Conservation (phyloP, 2,797 vertebrate genomes). For the Gephyroberyx darwinii region DNA sequence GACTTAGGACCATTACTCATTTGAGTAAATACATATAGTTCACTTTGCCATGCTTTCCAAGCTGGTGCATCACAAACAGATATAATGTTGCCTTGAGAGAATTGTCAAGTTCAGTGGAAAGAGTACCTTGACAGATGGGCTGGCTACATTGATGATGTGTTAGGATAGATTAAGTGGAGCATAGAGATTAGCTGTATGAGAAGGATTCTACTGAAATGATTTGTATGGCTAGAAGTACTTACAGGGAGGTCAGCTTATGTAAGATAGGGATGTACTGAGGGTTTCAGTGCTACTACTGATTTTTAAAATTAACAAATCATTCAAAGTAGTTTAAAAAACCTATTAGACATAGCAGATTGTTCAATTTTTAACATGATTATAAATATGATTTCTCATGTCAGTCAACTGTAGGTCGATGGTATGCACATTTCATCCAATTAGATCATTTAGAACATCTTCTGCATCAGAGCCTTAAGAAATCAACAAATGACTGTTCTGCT, state of each 20-base stretch:
- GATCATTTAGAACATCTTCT: not conserved
- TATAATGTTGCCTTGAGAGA: constrained; percentile 67
- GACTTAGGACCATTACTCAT: constrained; percentile 55
- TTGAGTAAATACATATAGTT: constrained; percentile 55
- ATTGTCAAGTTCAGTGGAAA: constrained; percentile 63
- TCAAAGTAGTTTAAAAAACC: constrained; percentile 1
- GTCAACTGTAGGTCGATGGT: not conserved
- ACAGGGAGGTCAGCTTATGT: constrained; percentile 49
- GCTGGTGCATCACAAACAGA: constrained; percentile 50
- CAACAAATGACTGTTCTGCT: not conserved
- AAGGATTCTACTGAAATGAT: constrained; percentile 55
- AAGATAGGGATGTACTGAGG: constrained; percentile 23
- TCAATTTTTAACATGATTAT: constrained; percentile 5
- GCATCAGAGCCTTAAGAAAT: not conserved
- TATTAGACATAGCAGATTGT: not conserved
- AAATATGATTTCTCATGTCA: not conserved
- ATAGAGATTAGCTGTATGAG: constrained; percentile 38
- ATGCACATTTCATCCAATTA: not conserved
- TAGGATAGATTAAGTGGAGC: constrained; percentile 52
- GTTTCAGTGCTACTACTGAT: constrained; percentile 21
- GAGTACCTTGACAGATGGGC: constrained; percentile 60
- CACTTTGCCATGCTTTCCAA: constrained; percentile 44
- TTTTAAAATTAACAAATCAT: constrained; percentile 21
- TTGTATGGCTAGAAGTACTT: constrained; percentile 45
- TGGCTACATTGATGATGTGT: constrained; percentile 57